Base-by-base conservation (phyloP, 2,113 vertebrate species). In the Chascanopsetta lugubris region DNA sequence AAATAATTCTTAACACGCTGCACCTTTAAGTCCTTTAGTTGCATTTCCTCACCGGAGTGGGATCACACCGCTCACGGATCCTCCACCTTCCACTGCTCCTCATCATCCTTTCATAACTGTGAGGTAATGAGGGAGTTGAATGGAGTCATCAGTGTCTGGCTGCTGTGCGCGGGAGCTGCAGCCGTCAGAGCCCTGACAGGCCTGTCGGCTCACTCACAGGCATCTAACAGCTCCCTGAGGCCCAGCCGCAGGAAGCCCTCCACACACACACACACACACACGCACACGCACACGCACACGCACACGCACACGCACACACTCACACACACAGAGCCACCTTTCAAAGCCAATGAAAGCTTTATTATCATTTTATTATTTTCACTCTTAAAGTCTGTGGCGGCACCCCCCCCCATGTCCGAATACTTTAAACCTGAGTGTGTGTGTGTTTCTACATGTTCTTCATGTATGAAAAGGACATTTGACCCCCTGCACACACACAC, bases 311-410 rank as follows among this genome's bases (percentile, higher is more conserved):
- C n/a, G n/a, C n/a, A n/a, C n/a, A n/a, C 18, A 32, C 77, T 80
- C 73, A 64, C 67, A 70, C 87, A 79, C 72, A 90, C 86, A 89
- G 84, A 85, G 82, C 64, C 82, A 63, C 79, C 85, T 85, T 88
- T 90, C 60, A 90, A 82, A 83, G 69, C 76, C 61, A 80, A 84
- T 88, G 83, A 89, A 88, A 85, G 86, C 67, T 80, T 82, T 84
- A 84, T 86, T 87, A 85, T 87, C 53, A 84, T 74, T 56, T 79
- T 83, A 85, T 82, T 75, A 87, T 80, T 87, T 86, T 85, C 42
- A 76, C 61, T 73, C 50, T 53, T 68, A 70, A 58, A 69, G 73
- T 59, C 21, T n/a, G 40, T 49, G 54, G 38, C 57, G 43, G 51
- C 59, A 57, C 3, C 5, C 38, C 46, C 40, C 4, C 26, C 34